Conservation (phyloP, 1,140 invertebrate species). For the Cydia amplana region DNA sequence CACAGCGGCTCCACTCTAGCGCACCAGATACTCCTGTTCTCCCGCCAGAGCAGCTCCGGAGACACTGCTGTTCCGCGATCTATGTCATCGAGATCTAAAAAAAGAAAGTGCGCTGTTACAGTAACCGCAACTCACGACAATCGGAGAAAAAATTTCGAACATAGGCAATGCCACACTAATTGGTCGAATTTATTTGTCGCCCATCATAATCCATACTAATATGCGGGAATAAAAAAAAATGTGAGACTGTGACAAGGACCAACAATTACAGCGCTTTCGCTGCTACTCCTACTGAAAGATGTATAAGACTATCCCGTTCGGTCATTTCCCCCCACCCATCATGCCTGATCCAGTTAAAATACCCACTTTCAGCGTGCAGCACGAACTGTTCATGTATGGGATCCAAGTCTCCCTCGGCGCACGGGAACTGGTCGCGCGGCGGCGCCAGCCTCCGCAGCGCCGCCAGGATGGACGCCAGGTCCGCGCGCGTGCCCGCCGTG, state of each 20-base stretch:
- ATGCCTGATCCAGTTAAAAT: no score
- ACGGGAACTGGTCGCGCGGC: slow-evolving; percentile 59
- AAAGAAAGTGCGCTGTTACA: neutral
- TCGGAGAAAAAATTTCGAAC: no score
- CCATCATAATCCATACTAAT: no score
- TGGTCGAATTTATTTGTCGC: no score
- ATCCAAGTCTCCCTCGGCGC: slow-evolving; percentile 55
- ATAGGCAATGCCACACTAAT: no score
- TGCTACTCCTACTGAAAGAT: no score
- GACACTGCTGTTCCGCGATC: slow-evolving; percentile 70
- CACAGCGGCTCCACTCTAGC: slow-evolving; percentile 93
- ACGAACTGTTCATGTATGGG: slow-evolving; percentile 23
- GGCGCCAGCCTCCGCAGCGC: slow-evolving; percentile 55
- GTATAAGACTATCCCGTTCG: no score
- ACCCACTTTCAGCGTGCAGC: slow-evolving; percentile 25
- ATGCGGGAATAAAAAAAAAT: no score
- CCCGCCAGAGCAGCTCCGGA: slow-evolving; percentile 88
- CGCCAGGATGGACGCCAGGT: slow-evolving; percentile 63
- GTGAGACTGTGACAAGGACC: no score
- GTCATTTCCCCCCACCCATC: no score
- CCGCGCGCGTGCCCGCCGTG: slow-evolving; percentile 61
- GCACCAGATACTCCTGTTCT: slow-evolving; percentile 93
- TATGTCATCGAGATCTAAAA: slow-evolving; percentile 65
- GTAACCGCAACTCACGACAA: no score
- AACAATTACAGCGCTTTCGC: no score